Evolutionary conservation across 2,797 vertebrate genomes (phyloP), one percentile per base, ranked within the genome.

Genomic region (Hozukius guyotensis): DNA sequence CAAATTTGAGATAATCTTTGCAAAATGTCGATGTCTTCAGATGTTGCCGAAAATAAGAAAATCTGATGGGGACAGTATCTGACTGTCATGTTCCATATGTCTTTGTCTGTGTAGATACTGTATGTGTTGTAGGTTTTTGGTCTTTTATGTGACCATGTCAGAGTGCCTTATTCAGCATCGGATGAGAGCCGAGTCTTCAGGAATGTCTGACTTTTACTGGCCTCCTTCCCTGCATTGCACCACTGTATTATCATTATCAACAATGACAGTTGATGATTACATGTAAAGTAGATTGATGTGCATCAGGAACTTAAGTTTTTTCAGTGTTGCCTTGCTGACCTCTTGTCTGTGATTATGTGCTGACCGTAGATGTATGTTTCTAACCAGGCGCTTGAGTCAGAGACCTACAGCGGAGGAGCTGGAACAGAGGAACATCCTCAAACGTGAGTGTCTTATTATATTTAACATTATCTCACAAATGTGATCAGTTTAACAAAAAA

Each of bases 381-480:
- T 97, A 86, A 89, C 86, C 93, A 99, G 98, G 93, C 97, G 98
- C 84, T 95, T 99, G 96, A 99, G 98, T 93, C 98, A 99, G 96
- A 97, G 98, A 90, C 99, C 98, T 0, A 99, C 98, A 2, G 98
- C 97, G 2, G 98, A 99, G 89, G 99, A 99, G 85, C 93, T 99
- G 88, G 98, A 99, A 80, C 99, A 99, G 95, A 97, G 98, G 90
- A 99, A 99, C 94, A 99, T 99, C 88, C 95, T 99, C 90, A 99
- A 99, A 96, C 98, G 98, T 99, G 93, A 99, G 98, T 97, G 27
- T 64, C 7, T 78, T 68, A 20, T 6, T 32, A 20, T 2, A 14
- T 55, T 38, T 56, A 29, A 29, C 16, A 24, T 70, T 6, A 36
- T 74, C 11, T 74, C 11, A 53, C 2, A 53, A 53, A 53, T 53